A percentile compares a stretch with the other conserved stretches of the same genome.
Evolutionary conservation across 2,113 vertebrate genomes (phyloP).

Genomic region (Suricata suricatta): DNA sequence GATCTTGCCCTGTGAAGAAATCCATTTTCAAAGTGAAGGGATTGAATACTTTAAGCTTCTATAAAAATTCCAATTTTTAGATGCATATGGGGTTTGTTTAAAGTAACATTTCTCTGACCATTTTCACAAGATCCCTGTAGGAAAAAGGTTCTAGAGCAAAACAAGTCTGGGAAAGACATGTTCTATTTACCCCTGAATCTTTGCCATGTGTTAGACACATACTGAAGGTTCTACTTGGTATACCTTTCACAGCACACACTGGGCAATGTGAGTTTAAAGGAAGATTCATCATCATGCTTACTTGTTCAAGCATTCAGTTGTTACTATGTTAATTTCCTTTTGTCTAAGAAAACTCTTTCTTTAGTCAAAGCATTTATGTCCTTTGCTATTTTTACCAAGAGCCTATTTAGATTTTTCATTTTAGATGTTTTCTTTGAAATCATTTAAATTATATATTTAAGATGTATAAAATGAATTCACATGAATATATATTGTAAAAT

Average conservation of each 20-base stretch:
- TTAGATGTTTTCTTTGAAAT: not conserved
- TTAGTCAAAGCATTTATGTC: not conserved
- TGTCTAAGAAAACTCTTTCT: not conserved
- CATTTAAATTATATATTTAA: not conserved
- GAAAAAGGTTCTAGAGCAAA: not conserved
- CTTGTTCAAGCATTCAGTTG: not conserved
- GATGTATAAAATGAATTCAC: not conserved
- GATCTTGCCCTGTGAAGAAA: not conserved
- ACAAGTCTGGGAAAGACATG: not conserved
- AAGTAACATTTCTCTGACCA: not conserved
- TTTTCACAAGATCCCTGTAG: not conserved
- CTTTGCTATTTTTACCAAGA: not conserved
- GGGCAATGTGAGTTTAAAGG: not conserved
- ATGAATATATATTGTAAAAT: not conserved
- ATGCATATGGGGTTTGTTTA: not conserved
- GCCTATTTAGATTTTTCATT: not conserved
- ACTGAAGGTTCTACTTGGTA: not conserved
- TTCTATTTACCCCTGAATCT: not conserved
- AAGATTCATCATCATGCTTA: not conserved
- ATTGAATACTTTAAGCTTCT: not conserved
- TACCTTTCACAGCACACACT: not conserved
- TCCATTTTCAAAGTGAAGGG: not conserved
- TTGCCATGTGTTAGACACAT: not conserved
- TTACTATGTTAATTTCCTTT: not conserved
- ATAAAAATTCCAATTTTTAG: not conserved